Percentiles rank a stretch among this genome's conserved stretches.
Conservation (phyloP, 2,797 vertebrate genomes). For the Cygnus olor region DNA sequence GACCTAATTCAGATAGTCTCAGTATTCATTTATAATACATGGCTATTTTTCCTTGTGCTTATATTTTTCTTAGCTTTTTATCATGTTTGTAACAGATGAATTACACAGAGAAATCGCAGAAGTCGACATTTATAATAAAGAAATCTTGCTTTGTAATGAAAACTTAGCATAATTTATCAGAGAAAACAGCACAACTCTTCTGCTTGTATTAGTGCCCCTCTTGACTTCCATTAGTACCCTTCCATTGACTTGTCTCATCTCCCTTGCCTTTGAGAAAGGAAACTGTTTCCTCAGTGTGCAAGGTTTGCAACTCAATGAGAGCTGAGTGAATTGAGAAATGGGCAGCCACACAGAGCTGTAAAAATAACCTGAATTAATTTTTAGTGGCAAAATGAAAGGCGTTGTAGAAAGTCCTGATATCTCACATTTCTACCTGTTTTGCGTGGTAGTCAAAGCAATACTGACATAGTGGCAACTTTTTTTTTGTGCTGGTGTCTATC, state of each 20-base stretch:
- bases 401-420: neutral
- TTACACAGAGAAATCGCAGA: neutral
- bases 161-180: neutral
- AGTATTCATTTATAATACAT: neutral
- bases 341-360: neutral
- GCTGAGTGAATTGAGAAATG: neutral
- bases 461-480: neutral
- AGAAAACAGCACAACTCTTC: neutral
- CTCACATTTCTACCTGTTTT: neutral
- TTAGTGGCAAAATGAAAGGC: neutral
- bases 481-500: neutral
- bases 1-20: neutral
- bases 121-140: neutral
- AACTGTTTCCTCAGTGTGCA: neutral
- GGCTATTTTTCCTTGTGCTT: neutral
- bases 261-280: neutral
- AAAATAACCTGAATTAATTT: neutral
- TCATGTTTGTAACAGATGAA: neutral
- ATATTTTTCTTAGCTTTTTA: neutral
- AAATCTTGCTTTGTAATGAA: neutral
- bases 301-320: neutral
- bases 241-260: neutral
- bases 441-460: neutral
- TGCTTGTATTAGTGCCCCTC: neutral
- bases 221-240: neutral